Percentiles rank a stretch among this genome's conserved stretches.
Evolutionary conservation across 2,113 vertebrate species (phyloP).

Genomic region (Chlamydotis undulata): DNA sequence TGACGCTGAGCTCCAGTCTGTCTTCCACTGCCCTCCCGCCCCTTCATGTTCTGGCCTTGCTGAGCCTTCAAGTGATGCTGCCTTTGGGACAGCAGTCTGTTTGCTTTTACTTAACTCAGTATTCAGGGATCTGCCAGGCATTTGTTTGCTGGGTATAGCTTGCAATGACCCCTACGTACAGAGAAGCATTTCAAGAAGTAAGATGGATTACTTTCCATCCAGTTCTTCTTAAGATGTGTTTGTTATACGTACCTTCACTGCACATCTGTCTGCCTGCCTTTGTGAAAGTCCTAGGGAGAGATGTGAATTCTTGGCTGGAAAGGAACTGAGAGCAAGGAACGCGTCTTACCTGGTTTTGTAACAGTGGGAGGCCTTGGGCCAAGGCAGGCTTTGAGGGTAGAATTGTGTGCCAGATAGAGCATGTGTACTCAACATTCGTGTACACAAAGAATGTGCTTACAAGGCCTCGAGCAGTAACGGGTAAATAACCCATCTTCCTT

Average conservation of each 20-base stretch:
- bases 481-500: not conserved
- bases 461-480: not conserved
- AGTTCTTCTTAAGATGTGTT: not conserved
- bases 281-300: not conserved
- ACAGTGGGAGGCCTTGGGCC: not conserved
- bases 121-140: slow-evolving; percentile 22
- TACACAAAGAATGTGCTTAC: not conserved
- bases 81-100: slow-evolving; percentile 36
- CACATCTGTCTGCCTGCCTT: not conserved
- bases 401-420: not conserved
- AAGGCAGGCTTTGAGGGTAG: not conserved
- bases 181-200: not conserved
- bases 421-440: not conserved
- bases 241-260: not conserved
- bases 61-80: slow-evolving; percentile 37
- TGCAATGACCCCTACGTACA: not conserved
- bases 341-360: not conserved
- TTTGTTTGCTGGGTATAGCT: slow-evolving; percentile 23
- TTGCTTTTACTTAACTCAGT: slow-evolving; percentile 30
- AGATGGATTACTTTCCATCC: slow-evolving; percentile 19
- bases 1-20: not conserved
- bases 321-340: not conserved
- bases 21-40: slow-evolving; percentile 7
- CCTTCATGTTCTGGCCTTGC: slow-evolving; percentile 37
- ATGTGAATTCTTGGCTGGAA: not conserved